These are phyloP conservation scores for Tetheella fluctuosa DNA, from an alignment of 2,888 invertebrate genomes.

Conservation along the genomic window DNA sequence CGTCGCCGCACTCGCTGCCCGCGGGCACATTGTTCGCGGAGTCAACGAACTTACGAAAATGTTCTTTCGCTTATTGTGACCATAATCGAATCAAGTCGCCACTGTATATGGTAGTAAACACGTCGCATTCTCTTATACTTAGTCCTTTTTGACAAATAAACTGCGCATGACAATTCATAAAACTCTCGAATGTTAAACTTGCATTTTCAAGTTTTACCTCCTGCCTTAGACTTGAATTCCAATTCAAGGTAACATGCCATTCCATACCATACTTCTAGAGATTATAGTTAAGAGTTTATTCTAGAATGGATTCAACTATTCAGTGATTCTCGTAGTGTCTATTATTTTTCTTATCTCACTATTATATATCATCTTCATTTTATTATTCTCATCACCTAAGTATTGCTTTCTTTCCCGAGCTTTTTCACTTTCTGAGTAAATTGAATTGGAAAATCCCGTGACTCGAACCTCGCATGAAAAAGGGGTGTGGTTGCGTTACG, in stretches of 20 bases:
- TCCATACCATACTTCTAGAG: too few relatives aligned
- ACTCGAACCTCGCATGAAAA: constrained; percentile 72
- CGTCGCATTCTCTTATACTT: constrained; percentile 61
- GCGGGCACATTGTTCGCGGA: constrained; percentile 74
- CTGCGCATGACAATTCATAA: constrained; percentile 32
- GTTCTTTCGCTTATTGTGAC: constrained; percentile 77
- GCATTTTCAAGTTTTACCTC: constrained; percentile 32
- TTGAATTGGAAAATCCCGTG: constrained; percentile 83
- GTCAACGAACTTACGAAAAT: constrained; percentile 82
- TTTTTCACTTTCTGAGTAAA: constrained; percentile 69
- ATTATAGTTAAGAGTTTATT: neutral
- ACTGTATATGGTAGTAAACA: constrained; percentile 75
- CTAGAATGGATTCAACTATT: neutral
- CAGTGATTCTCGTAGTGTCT: neutral
- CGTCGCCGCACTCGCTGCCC: constrained; percentile 40
- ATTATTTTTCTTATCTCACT: neutral
- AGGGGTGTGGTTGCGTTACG: constrained; percentile 80
- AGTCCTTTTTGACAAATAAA: constrained; percentile 70
- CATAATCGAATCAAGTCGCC: constrained; percentile 78
- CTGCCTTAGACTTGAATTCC: constrained; percentile 21
- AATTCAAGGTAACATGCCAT: too few relatives aligned
- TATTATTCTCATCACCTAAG: constrained; percentile 24
- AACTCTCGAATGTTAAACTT: constrained; percentile 43
- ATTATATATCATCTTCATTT: neutral
- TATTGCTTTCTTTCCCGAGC: constrained; percentile 50